Base-by-base conservation (phyloP, 2,113 vertebrate species). In the Syrrhaptes paradoxus region DNA sequence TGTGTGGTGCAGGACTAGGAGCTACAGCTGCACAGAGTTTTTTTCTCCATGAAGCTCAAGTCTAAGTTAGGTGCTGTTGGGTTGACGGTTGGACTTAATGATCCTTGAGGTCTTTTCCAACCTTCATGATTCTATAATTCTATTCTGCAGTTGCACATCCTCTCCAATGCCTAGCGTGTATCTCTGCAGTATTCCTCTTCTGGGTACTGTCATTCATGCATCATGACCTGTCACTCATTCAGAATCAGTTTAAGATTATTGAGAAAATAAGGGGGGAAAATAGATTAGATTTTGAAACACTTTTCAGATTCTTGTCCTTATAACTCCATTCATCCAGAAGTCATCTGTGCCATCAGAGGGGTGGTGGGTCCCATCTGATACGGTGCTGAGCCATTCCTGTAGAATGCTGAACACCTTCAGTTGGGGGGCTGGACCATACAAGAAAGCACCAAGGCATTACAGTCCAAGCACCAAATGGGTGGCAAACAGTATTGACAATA, bases 361-460 rank as follows among this genome's bases (percentile, higher is more conserved):
- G 19, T 0, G 3, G 36, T 16, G 36, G 36, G 18, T 58, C 43
- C 36, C 28, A 72, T 18, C 20, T 51, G 25, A 3, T 2, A 12
- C 0, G 5, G 48, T 36, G 65, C 72, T 58, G 45, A 81, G 32
- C 17, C 3, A 0, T 10, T 52, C 38, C n/a, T 0, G 2, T 25
- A 31, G 70, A 24, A 21, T 5, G n/a, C 48, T 28, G 61, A 61
- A 25, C 52, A n/a, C 17, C 24, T 79, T 31, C 13, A 15, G 4
- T 11, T 0, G 0, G 7, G 12, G 4, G 9, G 11, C 5, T 7
- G 17, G 24, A 13, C n/a, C 0, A 0, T 3, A 26, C 17, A 20
- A 34, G 26, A 13, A 51, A 32, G 25, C 25, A 26, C 25, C 28
- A 20, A 54, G 52, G 45, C 22, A 10, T 45, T 32, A 57, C 5